phyloP scores from a whole-genome alignment of 1,140 invertebrate genomes.

The Eurosta solidaginis region DNA sequence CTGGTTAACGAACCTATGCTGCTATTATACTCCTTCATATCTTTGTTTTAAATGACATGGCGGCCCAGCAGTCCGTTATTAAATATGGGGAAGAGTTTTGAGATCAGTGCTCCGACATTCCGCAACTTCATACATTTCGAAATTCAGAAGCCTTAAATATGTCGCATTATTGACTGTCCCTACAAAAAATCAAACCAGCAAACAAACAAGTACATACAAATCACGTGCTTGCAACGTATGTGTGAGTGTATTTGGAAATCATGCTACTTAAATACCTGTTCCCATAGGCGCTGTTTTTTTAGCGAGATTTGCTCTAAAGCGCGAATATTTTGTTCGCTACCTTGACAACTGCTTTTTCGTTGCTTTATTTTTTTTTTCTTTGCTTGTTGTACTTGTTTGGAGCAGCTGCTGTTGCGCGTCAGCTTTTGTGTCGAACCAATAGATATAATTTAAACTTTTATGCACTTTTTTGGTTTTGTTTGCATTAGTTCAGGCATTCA shows the following conservation, averaged over 20 bases:
- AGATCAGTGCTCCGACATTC: too few species aligned
- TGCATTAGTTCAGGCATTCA: neutral
- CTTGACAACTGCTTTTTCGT: neutral
- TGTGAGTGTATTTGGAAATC: too few species aligned
- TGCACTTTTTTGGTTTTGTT: neutral
- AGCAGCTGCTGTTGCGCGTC: neutral
- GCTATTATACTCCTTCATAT: too few species aligned
- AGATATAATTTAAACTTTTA: slow-evolving; percentile 1
- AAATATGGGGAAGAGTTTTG: too few species aligned
- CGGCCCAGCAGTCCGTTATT: too few species aligned
- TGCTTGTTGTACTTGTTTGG: neutral
- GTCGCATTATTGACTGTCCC: too few species aligned
- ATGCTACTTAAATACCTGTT: slow-evolving; percentile 9
- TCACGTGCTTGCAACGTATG: neutral
- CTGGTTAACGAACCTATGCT: too few species aligned
- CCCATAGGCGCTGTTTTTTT: neutral
- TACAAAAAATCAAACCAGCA: too few species aligned
- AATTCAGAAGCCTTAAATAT: too few species aligned
- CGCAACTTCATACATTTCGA: too few species aligned
- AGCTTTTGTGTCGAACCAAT: neutral
- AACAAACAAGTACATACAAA: neutral
- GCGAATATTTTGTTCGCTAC: neutral
- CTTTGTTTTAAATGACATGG: too few species aligned
- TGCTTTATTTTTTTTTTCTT: neutral
- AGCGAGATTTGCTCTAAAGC: neutral